These are phyloP conservation scores for Paramuricea clavata DNA, from an alignment of 92 coral and sea anemone species.

Conservation along the genomic window DNA sequence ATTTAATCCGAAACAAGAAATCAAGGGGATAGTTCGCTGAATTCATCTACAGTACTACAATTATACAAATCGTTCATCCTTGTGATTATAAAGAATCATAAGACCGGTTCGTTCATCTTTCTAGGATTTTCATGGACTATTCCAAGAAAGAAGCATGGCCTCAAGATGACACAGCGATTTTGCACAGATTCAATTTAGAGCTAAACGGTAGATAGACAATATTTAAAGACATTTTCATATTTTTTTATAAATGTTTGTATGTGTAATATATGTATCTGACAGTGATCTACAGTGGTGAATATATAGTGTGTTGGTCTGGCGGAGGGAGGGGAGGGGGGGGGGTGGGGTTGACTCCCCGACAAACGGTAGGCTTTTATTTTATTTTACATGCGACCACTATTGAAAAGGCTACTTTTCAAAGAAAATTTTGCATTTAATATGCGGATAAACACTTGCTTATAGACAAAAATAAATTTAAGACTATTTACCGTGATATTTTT, in stretches of 20 bases:
- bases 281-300: not conserved
- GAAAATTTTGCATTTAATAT: too few species aligned
- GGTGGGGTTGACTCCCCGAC: too few species aligned
- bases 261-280: not conserved
- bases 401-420: not conserved
- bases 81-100: too few species aligned
- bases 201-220: constrained; percentile 44
- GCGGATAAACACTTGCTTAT: not conserved
- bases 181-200: constrained; percentile 17
- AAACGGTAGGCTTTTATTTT: too few species aligned
- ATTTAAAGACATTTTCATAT: constrained; percentile 26
- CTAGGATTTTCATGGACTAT: constrained; percentile 5
- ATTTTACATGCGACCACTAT: too few species aligned
- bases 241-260: not conserved
- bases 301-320: not conserved
- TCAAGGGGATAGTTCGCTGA: too few species aligned
- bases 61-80: too few species aligned
- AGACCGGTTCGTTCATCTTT: not conserved
- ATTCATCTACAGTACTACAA: too few species aligned
- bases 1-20: too few species aligned
- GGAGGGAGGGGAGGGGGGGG: too few species aligned
- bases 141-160: not conserved
- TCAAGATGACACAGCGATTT: constrained; percentile 2
- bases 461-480: too few species aligned
- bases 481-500: too few species aligned